These are phyloP conservation scores for Pangasius mekongensis DNA, from an alignment of 2,797 vertebrate genomes.

Conservation along the genomic window DNA sequence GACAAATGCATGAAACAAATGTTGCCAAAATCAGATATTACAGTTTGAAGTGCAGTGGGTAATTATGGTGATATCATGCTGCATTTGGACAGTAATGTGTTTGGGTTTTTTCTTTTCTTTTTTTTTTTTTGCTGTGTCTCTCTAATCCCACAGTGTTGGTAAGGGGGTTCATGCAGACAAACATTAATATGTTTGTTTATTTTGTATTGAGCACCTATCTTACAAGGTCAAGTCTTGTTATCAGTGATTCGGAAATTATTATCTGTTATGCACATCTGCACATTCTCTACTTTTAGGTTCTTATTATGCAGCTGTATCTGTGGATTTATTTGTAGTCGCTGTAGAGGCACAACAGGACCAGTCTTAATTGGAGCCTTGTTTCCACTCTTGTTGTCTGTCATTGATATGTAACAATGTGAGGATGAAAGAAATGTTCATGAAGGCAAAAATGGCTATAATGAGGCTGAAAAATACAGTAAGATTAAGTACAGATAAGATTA, in stretches of 20 bases:
- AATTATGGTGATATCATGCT: conserved; percentile 26
- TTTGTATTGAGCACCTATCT: neutral
- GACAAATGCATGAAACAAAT: conserved; percentile 9
- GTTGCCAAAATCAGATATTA: neutral
- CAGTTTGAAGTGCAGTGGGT: conserved; percentile 1
- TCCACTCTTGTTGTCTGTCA: conserved; percentile 28
- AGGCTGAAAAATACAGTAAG: conserved; percentile 6
- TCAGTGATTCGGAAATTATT: neutral
- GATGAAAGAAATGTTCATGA: conserved; percentile 9
- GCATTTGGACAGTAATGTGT: conserved; percentile 11
- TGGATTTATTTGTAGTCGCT: conserved; percentile 10
- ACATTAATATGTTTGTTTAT: neutral
- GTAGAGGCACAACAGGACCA: neutral
- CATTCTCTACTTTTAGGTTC: neutral
- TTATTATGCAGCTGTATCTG: neutral
- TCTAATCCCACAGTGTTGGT: neutral
- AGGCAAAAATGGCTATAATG: conserved; percentile 1
- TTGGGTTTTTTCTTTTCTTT: no score
- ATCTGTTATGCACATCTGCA: neutral
- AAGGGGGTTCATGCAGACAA: neutral
- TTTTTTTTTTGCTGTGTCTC: neutral
- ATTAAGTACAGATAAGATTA: conserved; percentile 7
- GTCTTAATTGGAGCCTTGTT: conserved; percentile 40
- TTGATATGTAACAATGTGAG: conserved; percentile 22
- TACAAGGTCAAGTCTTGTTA: neutral